These are phyloP conservation scores for Cephalopholis sonnerati DNA, from an alignment of 2,113 vertebrate genomes.

Conservation along the genomic window DNA sequence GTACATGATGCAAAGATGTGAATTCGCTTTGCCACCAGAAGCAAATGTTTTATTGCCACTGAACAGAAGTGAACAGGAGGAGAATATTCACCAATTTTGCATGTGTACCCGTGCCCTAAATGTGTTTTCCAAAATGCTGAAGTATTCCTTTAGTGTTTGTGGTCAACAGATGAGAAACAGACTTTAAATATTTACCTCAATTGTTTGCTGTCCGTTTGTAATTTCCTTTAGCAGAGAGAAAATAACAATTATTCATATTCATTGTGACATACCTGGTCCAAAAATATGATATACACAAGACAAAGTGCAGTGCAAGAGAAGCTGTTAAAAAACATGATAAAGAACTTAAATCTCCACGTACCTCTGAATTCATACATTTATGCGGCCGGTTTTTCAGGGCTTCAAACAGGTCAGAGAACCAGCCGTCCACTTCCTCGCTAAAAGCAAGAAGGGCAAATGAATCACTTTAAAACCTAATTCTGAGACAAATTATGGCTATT, in stretches of 20 bases:
- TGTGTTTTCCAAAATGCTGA: neutral
- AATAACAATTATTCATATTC: neutral
- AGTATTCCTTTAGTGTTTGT: neutral
- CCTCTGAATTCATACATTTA: constrained; percentile 27
- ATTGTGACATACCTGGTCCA: too few relatives aligned
- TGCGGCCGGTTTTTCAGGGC: constrained; percentile 62
- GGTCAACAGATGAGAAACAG: neutral
- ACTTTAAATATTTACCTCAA: constrained; percentile 58
- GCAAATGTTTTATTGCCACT: too few relatives aligned
- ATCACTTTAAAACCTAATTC: constrained; percentile 17
- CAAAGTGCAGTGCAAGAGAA: neutral
- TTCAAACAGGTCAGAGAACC: constrained; percentile 72
- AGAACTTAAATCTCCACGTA: constrained; percentile 24
- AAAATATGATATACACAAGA: neutral
- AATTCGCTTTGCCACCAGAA: too few relatives aligned
- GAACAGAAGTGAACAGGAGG: too few relatives aligned
- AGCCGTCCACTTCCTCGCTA: constrained; percentile 73
- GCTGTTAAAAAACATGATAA: neutral
- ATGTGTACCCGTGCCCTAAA: too few relatives aligned
- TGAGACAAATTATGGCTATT: constrained; percentile 24
- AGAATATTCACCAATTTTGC: too few relatives aligned
- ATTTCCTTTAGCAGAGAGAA: constrained; percentile 30
- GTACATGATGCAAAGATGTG: too few relatives aligned
- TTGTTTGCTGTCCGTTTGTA: neutral
- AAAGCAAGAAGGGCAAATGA: constrained; percentile 19